Percentiles rank a stretch among this genome's conserved stretches.
Conservation (phyloP, 2,797 vertebrate genomes). For the Eulemur coronatus region DNA sequence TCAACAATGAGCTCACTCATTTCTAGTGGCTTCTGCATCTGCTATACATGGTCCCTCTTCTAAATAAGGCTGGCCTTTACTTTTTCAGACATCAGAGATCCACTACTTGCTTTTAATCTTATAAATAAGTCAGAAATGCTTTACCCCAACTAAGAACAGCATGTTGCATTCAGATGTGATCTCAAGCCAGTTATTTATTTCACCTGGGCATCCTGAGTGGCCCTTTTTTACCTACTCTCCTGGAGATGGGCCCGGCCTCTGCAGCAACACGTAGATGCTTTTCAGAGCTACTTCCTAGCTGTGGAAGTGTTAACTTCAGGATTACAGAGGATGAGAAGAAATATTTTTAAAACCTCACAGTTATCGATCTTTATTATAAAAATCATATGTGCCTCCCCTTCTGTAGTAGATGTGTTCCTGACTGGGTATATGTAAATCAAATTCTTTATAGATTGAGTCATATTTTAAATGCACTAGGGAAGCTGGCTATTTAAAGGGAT, state of each 20-base stretch:
- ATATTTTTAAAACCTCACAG: conserved; percentile 64
- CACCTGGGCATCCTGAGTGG: accelerated
- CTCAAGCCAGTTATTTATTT: conserved; percentile 44
- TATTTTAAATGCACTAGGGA: conserved; percentile 76
- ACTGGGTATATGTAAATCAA: conserved; percentile 75
- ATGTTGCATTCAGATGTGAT: not conserved
- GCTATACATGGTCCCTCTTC: conserved; percentile 46
- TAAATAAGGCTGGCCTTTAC: conserved; percentile 57
- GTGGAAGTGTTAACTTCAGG: conserved; percentile 60
- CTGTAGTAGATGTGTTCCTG: conserved; percentile 43
- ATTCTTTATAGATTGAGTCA: conserved; percentile 79
- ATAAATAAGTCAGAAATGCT: conserved; percentile 51
- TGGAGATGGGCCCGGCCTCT: not conserved
- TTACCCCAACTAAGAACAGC: conserved; percentile 53
- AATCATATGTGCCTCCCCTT: conserved; percentile 71
- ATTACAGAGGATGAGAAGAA: conserved; percentile 69
- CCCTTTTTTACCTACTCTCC: not conserved
- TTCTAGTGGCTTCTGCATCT: conserved; percentile 23
- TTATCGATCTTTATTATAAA: conserved; percentile 79
- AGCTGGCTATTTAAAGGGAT: conserved; percentile 76
- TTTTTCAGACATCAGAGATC: conserved; percentile 39
- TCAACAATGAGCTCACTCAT: not conserved
- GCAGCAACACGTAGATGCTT: not conserved
- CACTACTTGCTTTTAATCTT: conserved; percentile 64
- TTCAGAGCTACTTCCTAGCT: not conserved